These are phyloP conservation scores for Patella depressa DNA, from an alignment of 2,888 invertebrate genomes.

Conservation along the genomic window DNA sequence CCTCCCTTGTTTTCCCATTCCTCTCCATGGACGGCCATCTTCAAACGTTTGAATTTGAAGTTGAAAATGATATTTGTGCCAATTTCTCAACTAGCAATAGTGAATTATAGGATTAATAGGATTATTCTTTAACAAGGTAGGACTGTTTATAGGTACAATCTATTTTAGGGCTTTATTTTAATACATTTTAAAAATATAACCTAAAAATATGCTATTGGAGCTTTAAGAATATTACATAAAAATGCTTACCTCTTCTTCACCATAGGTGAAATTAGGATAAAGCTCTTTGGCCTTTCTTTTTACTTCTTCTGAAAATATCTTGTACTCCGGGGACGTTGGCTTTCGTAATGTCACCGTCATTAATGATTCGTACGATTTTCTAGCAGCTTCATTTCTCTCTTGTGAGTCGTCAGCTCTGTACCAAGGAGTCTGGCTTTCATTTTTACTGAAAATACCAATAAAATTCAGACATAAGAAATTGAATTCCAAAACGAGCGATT, in stretches of 20 bases:
- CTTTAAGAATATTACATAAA: no score
- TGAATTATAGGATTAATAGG: no score
- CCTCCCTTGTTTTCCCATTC: no score
- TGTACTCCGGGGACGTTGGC: slow-evolving; percentile 64
- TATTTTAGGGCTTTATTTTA: no score
- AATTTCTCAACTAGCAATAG: no score
- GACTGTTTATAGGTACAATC: no score
- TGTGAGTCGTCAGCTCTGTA: slow-evolving; percentile 82
- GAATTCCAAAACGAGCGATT: not conserved
- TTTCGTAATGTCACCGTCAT: slow-evolving; percentile 67
- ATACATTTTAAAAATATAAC: no score
- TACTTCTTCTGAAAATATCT: slow-evolving; percentile 61
- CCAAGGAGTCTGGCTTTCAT: slow-evolving; percentile 82
- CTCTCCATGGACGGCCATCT: no score
- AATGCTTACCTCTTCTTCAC: slow-evolving; percentile 61
- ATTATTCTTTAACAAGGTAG: no score
- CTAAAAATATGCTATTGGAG: no score
- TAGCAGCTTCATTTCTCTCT: slow-evolving; percentile 81
- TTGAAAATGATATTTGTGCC: no score
- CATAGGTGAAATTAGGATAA: slow-evolving; percentile 60
- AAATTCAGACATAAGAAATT: not conserved
- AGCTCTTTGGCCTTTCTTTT: slow-evolving; percentile 57
- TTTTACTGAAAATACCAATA: slow-evolving; percentile 58
- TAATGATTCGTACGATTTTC: slow-evolving; percentile 64
- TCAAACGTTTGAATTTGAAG: no score